These are phyloP conservation scores for Gerris lacustris DNA, from an alignment of 2,888 invertebrate species.

Conservation along the genomic window DNA sequence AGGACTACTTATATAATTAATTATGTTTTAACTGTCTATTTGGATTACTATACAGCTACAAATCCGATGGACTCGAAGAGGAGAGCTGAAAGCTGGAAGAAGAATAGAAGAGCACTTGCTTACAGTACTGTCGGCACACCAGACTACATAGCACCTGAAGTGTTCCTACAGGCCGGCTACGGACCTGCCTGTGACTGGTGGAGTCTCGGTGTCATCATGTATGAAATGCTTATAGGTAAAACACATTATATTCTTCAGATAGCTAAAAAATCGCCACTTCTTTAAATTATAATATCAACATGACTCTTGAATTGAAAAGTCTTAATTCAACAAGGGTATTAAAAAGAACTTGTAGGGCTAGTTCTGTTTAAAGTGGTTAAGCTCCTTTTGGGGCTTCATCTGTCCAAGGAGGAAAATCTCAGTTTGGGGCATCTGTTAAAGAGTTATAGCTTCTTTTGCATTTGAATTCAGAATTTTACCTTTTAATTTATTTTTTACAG, in stretches of 20 bases:
- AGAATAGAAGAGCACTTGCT: conserved; percentile 87
- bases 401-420: too few relatives aligned
- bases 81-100: conserved; percentile 97
- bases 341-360: too few relatives aligned
- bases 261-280: background rate
- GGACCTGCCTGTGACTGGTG: conserved; percentile 98
- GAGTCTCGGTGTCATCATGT: conserved; percentile 99
- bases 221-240: conserved; percentile 95
- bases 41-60: conserved; percentile 38
- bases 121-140: conserved; percentile 95
- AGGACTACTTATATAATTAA: too few relatives aligned
- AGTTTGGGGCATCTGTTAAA: too few relatives aligned
- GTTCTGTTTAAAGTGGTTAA: too few relatives aligned
- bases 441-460: too few relatives aligned
- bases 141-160: conserved; percentile 99
- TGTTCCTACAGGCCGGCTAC: conserved; percentile 95
- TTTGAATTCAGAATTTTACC: too few relatives aligned
- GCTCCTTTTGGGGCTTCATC: too few relatives aligned
- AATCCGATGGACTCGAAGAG: conserved; percentile 94
- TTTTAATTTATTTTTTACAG: too few relatives aligned
- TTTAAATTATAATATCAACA: too few relatives aligned
- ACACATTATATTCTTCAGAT: conserved; percentile 23
- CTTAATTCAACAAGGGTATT: too few relatives aligned
- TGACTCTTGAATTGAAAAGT: too few relatives aligned
- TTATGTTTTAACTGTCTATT: conserved; percentile 14